Conservation (phyloP, 2,888 invertebrate genomes). For the Endomychus coccineus region DNA sequence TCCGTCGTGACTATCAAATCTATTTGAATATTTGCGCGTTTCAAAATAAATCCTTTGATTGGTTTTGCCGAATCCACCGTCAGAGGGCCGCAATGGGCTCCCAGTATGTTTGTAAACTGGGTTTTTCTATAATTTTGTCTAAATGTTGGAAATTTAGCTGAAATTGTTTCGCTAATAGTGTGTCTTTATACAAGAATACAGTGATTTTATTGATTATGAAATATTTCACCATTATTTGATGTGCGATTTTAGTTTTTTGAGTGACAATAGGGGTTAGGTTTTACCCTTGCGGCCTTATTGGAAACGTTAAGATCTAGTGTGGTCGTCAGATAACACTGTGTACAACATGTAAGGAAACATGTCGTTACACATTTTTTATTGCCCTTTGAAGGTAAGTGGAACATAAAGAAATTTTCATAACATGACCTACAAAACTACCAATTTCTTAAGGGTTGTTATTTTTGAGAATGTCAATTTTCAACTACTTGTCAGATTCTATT, state of each 20-base stretch:
- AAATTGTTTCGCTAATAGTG: slow-evolving; percentile 21
- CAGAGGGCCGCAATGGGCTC: slow-evolving; percentile 44
- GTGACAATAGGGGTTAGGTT: slow-evolving; percentile 44
- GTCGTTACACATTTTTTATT: neutral
- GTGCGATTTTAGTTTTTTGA: slow-evolving; percentile 17
- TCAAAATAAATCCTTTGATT: slow-evolving; percentile 23
- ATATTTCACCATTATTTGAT: no score
- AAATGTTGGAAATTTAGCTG: slow-evolving; percentile 32
- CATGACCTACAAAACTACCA: no score
- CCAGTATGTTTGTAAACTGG: slow-evolving; percentile 50
- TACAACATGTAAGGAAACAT: slow-evolving; percentile 27
- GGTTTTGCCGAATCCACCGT: slow-evolving; percentile 33
- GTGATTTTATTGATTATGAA: neutral
- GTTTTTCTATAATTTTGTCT: slow-evolving; percentile 44
- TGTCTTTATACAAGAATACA: slow-evolving; percentile 12
- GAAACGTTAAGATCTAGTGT: slow-evolving; percentile 9
- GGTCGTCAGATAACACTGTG: slow-evolving; percentile 30
- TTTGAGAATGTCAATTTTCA: no score
- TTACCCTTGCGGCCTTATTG: slow-evolving; percentile 43
- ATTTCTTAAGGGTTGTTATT: no score
- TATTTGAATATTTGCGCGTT: slow-evolving; percentile 14
- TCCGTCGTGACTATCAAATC: no score
- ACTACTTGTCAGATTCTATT: no score
- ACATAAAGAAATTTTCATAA: no score
- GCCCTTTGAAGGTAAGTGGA: neutral